Base-by-base conservation (phyloP, 2,888 invertebrate genomes). In the Ethmia dodecea region DNA sequence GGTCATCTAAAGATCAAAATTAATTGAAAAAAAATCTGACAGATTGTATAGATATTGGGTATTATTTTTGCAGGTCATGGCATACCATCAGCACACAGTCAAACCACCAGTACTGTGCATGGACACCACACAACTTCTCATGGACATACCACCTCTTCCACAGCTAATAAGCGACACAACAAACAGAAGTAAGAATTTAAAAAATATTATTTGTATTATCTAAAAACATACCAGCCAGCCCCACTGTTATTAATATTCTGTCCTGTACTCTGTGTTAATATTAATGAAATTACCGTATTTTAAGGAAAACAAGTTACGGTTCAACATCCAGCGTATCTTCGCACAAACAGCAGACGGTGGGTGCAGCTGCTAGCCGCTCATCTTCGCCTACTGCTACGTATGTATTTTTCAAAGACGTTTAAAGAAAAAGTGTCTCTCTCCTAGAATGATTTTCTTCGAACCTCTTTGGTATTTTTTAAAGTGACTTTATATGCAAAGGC, bases 311-410 rank as follows among this genome's bases (percentile, higher is more conserved):
- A 49, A 61, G 68, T 38, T 77, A 67, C 75, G 58, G 65, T 37
- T 53, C 73, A 42, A 39, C 75, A 13, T 41, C 70, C 0, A 52
- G 52, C 5, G 66, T 70, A 30, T 49, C 73, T 10, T 35, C 74
- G 3, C 79, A 75, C 43, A 41, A 72, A 3, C 77, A 75, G 38
- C 76, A 72, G 35, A 55, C 65, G 0, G 63, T 64, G 2, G 62
- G 71, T 1, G 64, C 74, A 2, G 66, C 63, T 13, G 77, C 83
- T 15, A 86, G 86, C 29, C 74, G 86, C 6, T 83, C 86, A 0
- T 79, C 84, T 0, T 86, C 86, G 8, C 86, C 86, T 5, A 79
- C 80, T 40, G 72, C 78, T 31, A 76, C 75, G 86, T 86, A 61
- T 35, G 76, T 71, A n/a, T n/a, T n/a, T n/a, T n/a, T n/a, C n/a